phyloP scores from a whole-genome alignment of 2,888 invertebrate species.

The Philereme vetulata region DNA sequence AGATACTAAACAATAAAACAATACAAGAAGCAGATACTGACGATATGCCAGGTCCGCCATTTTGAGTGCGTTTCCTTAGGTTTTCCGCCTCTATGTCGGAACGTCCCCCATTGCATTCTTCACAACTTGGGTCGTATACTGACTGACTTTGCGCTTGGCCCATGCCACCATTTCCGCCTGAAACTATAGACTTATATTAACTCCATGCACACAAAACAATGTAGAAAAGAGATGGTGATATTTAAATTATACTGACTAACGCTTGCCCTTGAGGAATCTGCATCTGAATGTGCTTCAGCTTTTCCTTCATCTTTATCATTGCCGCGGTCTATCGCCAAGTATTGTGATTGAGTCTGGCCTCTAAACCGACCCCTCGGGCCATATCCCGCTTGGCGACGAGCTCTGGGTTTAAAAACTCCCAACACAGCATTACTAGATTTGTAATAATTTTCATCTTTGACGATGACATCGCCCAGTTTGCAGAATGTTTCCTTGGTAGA shows the following conservation, averaged over 20 bases:
- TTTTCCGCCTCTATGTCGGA: conserved; percentile 53
- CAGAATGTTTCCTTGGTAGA: conserved; percentile 47
- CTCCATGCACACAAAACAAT: background rate
- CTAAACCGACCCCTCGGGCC: conserved; percentile 79
- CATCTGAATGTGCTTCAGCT: conserved; percentile 92
- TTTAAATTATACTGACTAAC: conserved; percentile 85
- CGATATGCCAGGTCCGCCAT: conserved; percentile 31
- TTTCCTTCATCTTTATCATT: conserved; percentile 87
- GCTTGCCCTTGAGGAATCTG: conserved; percentile 87
- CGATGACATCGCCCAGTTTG: conserved; percentile 40
- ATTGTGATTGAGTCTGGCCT: conserved; percentile 94
- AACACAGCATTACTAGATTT: conserved; percentile 22
- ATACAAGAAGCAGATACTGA: conserved; percentile 31
- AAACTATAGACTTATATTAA: conserved; percentile 41
- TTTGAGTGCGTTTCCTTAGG: conserved; percentile 46
- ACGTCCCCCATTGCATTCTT: conserved; percentile 82
- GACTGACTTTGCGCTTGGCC: conserved; percentile 95
- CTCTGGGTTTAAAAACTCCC: conserved; percentile 36
- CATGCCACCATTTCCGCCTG: conserved; percentile 92
- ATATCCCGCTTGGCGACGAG: conserved; percentile 54
- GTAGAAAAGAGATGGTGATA: background rate
- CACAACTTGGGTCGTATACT: conserved; percentile 86
- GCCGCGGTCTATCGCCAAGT: conserved; percentile 83
- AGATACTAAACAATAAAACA: background rate
- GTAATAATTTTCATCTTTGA: conserved; percentile 22